These are phyloP conservation scores for Hydrocynus forskahlii DNA, from an alignment of 2,797 vertebrate species.

Conservation along the genomic window DNA sequence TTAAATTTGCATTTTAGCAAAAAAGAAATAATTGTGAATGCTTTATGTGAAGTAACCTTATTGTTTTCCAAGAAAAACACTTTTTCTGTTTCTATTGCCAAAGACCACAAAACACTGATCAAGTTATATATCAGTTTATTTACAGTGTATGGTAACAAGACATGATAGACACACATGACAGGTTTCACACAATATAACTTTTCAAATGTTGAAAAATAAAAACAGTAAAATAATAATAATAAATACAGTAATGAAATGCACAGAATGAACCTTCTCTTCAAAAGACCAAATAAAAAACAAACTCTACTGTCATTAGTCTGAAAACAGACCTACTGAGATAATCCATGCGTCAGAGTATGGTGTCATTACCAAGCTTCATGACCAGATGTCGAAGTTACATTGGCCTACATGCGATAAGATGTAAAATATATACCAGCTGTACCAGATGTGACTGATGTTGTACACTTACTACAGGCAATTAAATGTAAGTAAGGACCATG, in stretches of 20 bases:
- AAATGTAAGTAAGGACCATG: conserved; percentile 8
- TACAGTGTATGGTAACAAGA: conserved; percentile 74
- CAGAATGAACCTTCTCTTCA: conserved; percentile 46
- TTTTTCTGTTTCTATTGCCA: not conserved
- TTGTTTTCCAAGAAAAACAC: not conserved
- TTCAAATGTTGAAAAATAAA: conserved; percentile 53
- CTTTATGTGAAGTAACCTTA: not conserved
- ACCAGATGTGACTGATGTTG: conserved; percentile 28
- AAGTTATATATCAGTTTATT: conserved; percentile 65
- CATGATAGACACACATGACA: conserved; percentile 65
- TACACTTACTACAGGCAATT: conserved; percentile 10
- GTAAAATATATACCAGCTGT: conserved; percentile 30
- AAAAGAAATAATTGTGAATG: not conserved
- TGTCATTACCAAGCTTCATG: conserved; percentile 18
- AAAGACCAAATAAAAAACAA: conserved; percentile 40
- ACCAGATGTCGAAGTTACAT: conserved; percentile 12
- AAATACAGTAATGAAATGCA: conserved; percentile 71
- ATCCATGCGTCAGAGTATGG: conserved; percentile 31
- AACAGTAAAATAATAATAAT: conserved; percentile 76
- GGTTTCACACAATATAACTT: conserved; percentile 67
- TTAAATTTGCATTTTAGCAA: not conserved
- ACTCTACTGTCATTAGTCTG: conserved; percentile 49
- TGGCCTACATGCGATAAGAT: conserved; percentile 23
- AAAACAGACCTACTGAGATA: conserved; percentile 39
- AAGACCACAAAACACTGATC: not conserved